These are phyloP conservation scores for Eupithecia subumbrata DNA, from an alignment of 2,888 invertebrate species.

Conservation along the genomic window DNA sequence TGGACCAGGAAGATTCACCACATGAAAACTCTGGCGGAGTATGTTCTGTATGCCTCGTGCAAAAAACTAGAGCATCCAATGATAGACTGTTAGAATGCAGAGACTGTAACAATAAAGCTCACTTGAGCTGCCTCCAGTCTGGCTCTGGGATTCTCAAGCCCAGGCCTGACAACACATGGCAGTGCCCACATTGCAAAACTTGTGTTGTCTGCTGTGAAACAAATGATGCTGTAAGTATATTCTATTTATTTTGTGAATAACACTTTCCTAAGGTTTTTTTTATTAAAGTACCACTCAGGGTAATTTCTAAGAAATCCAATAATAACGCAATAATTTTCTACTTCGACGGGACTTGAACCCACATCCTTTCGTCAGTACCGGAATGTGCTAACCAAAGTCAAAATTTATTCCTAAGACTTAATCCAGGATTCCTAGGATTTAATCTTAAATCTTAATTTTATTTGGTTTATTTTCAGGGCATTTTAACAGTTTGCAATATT, in stretches of 20 bases:
- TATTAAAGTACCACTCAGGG: too few species aligned
- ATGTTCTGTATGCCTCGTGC: conserved; percentile 85
- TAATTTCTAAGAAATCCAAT: too few species aligned
- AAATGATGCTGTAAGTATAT: conserved; percentile 86
- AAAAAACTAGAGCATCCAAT: conserved; percentile 83
- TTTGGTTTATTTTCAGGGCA: conserved; percentile 79
- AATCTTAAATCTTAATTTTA: conserved; percentile 3
- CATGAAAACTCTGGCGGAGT: conserved; percentile 83
- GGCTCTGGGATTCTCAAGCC: conserved; percentile 87
- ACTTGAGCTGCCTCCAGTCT: conserved; percentile 87
- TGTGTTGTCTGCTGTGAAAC: conserved; percentile 93
- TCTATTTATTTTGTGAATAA: background rate
- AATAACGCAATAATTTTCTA: too few species aligned
- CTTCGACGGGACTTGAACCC: too few species aligned
- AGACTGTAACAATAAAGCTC: conserved; percentile 90
- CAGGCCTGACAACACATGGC: conserved; percentile 89
- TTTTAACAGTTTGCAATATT: conserved; percentile 90
- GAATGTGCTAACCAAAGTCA: too few species aligned
- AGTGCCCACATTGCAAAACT: conserved; percentile 95
- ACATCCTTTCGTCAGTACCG: too few species aligned
- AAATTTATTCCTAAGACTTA: too few species aligned
- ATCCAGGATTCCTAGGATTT: too few species aligned
- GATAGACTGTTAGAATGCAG: conserved; percentile 87
- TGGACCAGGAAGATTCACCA: conserved; percentile 72
- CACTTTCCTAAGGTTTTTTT: too few species aligned